Conservation (phyloP, 2,888 invertebrate genomes). For the Lordiphosa fenestrarum region DNA sequence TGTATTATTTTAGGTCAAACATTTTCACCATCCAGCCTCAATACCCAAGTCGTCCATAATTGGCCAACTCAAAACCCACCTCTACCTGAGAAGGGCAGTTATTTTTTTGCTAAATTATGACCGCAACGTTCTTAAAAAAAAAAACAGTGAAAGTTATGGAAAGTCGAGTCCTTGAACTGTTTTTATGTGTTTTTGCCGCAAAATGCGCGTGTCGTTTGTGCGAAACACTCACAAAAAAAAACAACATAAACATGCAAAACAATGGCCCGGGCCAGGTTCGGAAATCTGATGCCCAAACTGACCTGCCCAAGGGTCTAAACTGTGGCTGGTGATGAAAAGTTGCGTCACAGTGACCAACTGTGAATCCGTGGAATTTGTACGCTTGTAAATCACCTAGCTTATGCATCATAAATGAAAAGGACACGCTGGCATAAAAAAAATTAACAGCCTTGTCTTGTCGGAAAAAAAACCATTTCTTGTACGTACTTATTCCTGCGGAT, state of each 20-base stretch:
- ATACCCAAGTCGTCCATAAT: too few relatives aligned
- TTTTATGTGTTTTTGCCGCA: conserved; percentile 53
- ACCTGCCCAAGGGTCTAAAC: conserved; percentile 27
- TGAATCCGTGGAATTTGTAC: conserved; percentile 48
- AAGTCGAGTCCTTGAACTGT: conserved; percentile 58
- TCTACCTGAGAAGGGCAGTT: too few relatives aligned
- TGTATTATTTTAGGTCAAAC: too few relatives aligned
- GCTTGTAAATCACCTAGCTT: conserved; percentile 30
- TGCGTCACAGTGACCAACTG: conserved; percentile 53
- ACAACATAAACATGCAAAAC: conserved; percentile 34
- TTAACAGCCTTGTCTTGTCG: neutral
- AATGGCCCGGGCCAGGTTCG: conserved; percentile 24
- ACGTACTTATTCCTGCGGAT: neutral
- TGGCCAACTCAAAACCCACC: too few relatives aligned
- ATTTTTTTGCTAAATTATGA: too few relatives aligned
- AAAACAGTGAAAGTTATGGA: too few relatives aligned
- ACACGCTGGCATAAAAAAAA: conserved; percentile 31
- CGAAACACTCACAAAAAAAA: conserved; percentile 8
- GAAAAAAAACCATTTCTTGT: neutral
- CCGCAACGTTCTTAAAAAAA: too few relatives aligned
- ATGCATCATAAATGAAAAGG: conserved; percentile 37
- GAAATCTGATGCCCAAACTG: conserved; percentile 19
- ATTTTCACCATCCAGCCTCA: too few relatives aligned
- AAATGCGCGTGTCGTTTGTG: conserved; percentile 50
- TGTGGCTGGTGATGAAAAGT: conserved; percentile 46